phyloP scores from a whole-genome alignment of 2,888 invertebrate genomes.

The Clunio marinus region DNA sequence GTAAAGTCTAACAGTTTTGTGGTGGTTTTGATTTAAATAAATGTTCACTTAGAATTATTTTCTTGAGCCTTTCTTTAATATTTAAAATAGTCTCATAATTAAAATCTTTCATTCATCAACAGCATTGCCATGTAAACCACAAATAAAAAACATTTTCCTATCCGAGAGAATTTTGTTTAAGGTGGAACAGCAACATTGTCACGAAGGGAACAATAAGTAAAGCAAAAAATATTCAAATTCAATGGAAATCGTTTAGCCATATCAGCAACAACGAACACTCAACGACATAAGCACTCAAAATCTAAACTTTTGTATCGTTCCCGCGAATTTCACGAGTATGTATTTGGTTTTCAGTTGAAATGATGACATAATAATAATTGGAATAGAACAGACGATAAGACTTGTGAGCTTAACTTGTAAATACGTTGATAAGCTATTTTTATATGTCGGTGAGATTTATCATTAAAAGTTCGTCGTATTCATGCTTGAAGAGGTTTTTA shows the following conservation, averaged over 20 bases:
- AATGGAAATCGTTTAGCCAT: constrained; percentile 14
- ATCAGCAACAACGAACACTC: not conserved
- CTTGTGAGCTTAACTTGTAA: constrained; percentile 7
- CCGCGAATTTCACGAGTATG: not conserved
- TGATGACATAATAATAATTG: constrained; percentile 9
- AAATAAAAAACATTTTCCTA: not conserved
- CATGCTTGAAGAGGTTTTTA: too few relatives aligned
- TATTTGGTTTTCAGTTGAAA: constrained; percentile 11
- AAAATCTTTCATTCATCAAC: too few relatives aligned
- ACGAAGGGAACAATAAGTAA: not conserved
- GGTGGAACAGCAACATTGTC: not conserved
- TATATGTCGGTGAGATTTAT: too few relatives aligned
- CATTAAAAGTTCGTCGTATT: too few relatives aligned
- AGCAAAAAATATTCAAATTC: not conserved
- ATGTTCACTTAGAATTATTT: too few relatives aligned
- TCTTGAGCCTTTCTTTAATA: too few relatives aligned
- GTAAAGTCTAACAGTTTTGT: too few relatives aligned
- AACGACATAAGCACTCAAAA: too few relatives aligned
- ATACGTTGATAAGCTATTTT: too few relatives aligned
- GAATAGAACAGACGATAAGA: constrained; percentile 2
- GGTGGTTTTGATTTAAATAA: too few relatives aligned
- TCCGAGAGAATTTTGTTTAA: not conserved
- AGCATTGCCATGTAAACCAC: too few relatives aligned
- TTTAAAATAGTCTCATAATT: too few relatives aligned
- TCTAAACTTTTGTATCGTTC: not conserved